phyloP scores from a whole-genome alignment of 1,140 invertebrate species.

The Ladona fulva region DNA sequence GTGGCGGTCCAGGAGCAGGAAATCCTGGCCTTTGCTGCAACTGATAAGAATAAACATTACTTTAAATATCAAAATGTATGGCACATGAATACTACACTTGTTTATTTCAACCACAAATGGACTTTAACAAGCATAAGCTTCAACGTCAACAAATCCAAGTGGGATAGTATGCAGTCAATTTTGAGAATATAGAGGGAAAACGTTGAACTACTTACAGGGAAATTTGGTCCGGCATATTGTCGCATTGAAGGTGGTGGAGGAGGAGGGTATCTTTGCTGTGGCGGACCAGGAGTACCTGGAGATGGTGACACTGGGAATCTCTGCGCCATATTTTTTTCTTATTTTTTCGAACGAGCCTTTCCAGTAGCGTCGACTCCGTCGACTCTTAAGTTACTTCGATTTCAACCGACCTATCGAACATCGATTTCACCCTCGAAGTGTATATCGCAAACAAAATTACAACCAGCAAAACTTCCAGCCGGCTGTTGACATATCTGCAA shows the following conservation, averaged over 20 bases:
- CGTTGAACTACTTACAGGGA: slow-evolving; percentile 41
- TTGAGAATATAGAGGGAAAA: slow-evolving; percentile 16
- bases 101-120: no score
- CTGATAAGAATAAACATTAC: slow-evolving; percentile 24
- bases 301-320: slow-evolving; percentile 41
- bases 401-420: not conserved
- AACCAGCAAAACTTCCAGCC: not conserved
- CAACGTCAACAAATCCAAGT: slow-evolving; percentile 17
- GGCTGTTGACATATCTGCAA: not conserved
- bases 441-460: not conserved
- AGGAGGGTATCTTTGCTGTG: slow-evolving; percentile 48
- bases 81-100: no score
- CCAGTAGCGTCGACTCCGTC: not conserved
- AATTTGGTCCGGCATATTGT: slow-evolving; percentile 50
- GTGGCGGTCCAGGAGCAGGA: slow-evolving; percentile 44
- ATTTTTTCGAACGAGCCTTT: not conserved
- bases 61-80: no score
- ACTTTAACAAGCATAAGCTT: not conserved
- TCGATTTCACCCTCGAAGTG: not conserved
- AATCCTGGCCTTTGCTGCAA: slow-evolving; percentile 42
- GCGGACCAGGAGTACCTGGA: slow-evolving; percentile 41
- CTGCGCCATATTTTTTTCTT: slow-evolving; percentile 42
- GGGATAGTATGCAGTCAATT: slow-evolving; percentile 11
- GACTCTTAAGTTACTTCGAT: not conserved
- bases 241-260: slow-evolving; percentile 47